Conservation (phyloP, 2,888 invertebrate species). For the Diaperis boleti region DNA sequence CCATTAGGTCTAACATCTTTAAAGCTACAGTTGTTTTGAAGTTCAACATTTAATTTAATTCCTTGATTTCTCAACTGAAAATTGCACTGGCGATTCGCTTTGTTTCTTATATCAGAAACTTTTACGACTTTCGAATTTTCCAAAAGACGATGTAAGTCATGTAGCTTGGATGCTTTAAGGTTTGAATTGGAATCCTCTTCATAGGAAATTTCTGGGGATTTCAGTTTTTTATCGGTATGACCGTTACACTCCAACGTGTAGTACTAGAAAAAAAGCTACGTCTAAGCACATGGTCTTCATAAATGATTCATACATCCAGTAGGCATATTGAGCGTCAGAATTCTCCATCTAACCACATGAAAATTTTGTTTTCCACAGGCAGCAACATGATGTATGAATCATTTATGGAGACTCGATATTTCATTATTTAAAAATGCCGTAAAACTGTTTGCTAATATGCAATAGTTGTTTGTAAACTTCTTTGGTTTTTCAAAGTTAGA, state of each 20-base stretch:
- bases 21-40: constrained; percentile 28
- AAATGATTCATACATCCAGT: too few relatives aligned
- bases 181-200: constrained; percentile 62
- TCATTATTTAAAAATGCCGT: too few relatives aligned
- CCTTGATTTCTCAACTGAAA: constrained; percentile 40
- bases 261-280: constrained; percentile 51
- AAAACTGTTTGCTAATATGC: too few relatives aligned
- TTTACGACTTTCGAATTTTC: constrained; percentile 48
- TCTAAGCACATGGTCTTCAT: too few relatives aligned
- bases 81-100: constrained; percentile 51
- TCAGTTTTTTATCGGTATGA: constrained; percentile 45
- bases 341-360: too few relatives aligned
- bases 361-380: too few relatives aligned
- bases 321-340: too few relatives aligned
- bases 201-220: constrained; percentile 41
- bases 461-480: too few relatives aligned
- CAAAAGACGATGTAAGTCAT: constrained; percentile 53
- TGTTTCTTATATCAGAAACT: constrained; percentile 37
- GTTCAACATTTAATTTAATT: constrained; percentile 10
- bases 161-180: constrained; percentile 57
- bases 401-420: too few relatives aligned
- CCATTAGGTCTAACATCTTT: constrained; percentile 61
- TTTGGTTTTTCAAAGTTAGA: too few relatives aligned
- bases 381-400: too few relatives aligned
- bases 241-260: constrained; percentile 53